A percentile compares a stretch with the other conserved stretches of the same genome.
These are phyloP conservation scores for Poeciliopsis retropinna DNA, from an alignment of 2,113 vertebrate genomes.

Conservation along the genomic window DNA sequence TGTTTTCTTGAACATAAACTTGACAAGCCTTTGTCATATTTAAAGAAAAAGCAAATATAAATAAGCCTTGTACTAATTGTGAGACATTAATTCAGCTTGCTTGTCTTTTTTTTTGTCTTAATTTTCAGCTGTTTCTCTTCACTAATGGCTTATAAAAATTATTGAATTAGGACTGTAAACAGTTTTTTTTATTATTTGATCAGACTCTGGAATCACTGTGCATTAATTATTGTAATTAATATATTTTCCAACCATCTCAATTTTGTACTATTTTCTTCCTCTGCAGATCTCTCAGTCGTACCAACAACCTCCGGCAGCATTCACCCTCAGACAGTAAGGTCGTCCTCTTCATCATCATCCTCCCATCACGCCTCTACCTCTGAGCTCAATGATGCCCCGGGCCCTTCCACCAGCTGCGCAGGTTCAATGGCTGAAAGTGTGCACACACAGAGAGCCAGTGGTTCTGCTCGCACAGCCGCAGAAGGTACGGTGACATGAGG, in stretches of 20 bases:
- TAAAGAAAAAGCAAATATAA: background rate
- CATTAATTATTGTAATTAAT: too few species aligned
- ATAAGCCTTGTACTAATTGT: background rate
- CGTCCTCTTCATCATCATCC: slow-evolving; percentile 81
- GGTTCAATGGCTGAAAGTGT: slow-evolving; percentile 83
- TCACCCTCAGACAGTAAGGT: slow-evolving; percentile 86
- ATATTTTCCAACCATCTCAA: too few species aligned
- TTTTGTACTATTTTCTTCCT: background rate
- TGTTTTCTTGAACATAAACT: background rate
- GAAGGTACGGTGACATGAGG: slow-evolving; percentile 79
- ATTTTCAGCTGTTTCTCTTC: too few species aligned
- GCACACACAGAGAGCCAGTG: slow-evolving; percentile 80
- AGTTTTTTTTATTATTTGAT: too few species aligned
- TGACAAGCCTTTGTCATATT: background rate
- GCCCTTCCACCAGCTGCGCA: slow-evolving; percentile 83
- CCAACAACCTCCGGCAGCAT: slow-evolving; percentile 88
- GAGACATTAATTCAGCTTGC: too few species aligned
- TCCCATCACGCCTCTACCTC: slow-evolving; percentile 89
- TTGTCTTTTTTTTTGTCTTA: too few species aligned
- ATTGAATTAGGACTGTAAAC: too few species aligned
- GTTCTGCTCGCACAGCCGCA: slow-evolving; percentile 78
- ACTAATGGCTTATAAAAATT: too few species aligned
- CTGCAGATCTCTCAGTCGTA: slow-evolving; percentile 90
- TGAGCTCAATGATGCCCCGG: slow-evolving; percentile 88
- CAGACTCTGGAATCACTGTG: too few species aligned